These are phyloP conservation scores for Caenorhabditis angaria DNA, from an alignment of 2,888 invertebrate species.

Conservation along the genomic window DNA sequence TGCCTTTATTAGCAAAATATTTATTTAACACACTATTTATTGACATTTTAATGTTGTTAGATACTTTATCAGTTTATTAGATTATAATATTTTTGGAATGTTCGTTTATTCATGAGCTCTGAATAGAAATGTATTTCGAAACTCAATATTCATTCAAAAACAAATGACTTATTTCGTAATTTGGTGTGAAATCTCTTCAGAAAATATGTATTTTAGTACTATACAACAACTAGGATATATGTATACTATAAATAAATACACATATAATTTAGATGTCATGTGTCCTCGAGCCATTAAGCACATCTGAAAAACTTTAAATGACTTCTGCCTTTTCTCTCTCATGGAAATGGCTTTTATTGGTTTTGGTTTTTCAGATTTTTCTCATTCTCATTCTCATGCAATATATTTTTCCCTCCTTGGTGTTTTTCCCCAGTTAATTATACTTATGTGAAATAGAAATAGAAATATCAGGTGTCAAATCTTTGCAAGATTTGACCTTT, in stretches of 20 bases:
- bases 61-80: not conserved
- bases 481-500: not conserved
- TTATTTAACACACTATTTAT: not conserved
- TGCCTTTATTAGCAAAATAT: not conserved
- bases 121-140: too few species aligned
- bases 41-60: not conserved
- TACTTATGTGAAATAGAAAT: not conserved
- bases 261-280: slow-evolving; percentile 1
- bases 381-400: too few species aligned
- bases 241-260: not conserved
- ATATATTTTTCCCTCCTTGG: not conserved
- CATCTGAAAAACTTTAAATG: slow-evolving; percentile 4
- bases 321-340: not conserved
- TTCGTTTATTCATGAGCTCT: too few species aligned
- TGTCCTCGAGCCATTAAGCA: not conserved
- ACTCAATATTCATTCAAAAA: too few species aligned
- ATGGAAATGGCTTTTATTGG: not conserved
- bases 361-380: not conserved
- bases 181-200: too few species aligned
- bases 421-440: slow-evolving; percentile 4
- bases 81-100: too few species aligned
- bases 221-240: too few species aligned
- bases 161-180: too few species aligned
- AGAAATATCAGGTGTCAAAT: not conserved
- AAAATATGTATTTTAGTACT: too few species aligned